Conservation (phyloP, 2,797 vertebrate genomes). For the Knipowitschia caucasica region DNA sequence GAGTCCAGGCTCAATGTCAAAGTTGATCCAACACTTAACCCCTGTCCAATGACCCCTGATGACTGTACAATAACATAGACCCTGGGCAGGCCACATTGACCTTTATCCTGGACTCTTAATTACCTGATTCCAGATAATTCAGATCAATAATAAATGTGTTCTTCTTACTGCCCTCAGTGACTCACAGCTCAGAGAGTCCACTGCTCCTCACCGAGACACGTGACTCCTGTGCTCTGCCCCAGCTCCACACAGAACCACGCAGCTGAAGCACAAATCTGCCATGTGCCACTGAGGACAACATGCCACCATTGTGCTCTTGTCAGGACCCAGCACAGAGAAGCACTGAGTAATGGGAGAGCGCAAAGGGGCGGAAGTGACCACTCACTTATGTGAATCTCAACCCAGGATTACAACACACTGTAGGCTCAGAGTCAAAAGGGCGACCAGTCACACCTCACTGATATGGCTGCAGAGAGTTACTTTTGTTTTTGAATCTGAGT, state of each 20-base stretch:
- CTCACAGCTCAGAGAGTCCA: slow-evolving; percentile 39
- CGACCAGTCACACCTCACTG: background rate
- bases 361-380: slow-evolving; percentile 27
- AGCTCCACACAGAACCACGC: slow-evolving; percentile 40
- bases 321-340: slow-evolving; percentile 30
- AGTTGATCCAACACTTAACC: no score
- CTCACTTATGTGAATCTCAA: slow-evolving; percentile 41
- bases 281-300: slow-evolving; percentile 51
- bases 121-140: no score
- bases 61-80: no score
- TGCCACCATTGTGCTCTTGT: slow-evolving; percentile 61
- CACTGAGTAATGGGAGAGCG: slow-evolving; percentile 23
- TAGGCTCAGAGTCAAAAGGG: slow-evolving; percentile 21
- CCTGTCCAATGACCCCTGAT: no score
- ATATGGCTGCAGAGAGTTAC: no score
- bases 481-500: background rate
- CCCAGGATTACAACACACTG: slow-evolving; percentile 48
- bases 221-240: slow-evolving; percentile 41
- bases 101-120: no score
- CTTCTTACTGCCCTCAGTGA: slow-evolving; percentile 34
- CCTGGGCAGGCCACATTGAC: no score
- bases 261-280: slow-evolving; percentile 39
- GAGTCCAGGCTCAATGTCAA: no score
- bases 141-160: no score
- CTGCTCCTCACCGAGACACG: slow-evolving; percentile 47